A percentile compares a stretch with the other conserved stretches of the same genome.
Evolutionary conservation across 64 coral and sea anemone species (phyloP).

Genomic region (Actinia tenebrosa): DNA sequence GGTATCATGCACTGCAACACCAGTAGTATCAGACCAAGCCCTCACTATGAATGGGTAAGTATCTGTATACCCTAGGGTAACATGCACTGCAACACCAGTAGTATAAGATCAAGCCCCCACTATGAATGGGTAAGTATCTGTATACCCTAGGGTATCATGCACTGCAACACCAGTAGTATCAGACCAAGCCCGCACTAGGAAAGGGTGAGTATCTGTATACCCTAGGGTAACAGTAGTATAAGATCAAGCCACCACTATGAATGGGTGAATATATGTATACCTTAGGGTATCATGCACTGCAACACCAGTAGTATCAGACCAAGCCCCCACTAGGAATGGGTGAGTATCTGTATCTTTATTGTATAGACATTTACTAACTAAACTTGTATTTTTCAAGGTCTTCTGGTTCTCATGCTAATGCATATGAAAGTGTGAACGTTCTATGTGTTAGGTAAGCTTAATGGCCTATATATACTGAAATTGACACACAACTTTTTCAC

Average conservation of each 20-base stretch:
- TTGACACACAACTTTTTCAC: no score
- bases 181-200: no score
- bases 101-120: no score
- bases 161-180: not conserved
- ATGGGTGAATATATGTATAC: not conserved
- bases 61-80: not conserved
- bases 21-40: no score
- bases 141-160: not conserved
- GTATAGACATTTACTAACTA: not conserved
- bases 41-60: no score
- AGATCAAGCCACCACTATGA: not conserved
- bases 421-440: conserved; percentile 24
- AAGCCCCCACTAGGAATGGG: not conserved
- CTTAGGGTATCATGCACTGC: no score
- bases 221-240: not conserved
- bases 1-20: no score
- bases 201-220: no score
- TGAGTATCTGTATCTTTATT: not conserved
- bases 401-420: not conserved
- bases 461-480: no score
- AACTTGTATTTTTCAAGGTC: not conserved
- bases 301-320: no score
- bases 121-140: no score
- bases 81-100: not conserved
- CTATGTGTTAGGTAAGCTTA: not conserved